These are phyloP conservation scores for Sminthurides bifidus DNA, from an alignment of 1,140 invertebrate genomes.

Conservation along the genomic window DNA sequence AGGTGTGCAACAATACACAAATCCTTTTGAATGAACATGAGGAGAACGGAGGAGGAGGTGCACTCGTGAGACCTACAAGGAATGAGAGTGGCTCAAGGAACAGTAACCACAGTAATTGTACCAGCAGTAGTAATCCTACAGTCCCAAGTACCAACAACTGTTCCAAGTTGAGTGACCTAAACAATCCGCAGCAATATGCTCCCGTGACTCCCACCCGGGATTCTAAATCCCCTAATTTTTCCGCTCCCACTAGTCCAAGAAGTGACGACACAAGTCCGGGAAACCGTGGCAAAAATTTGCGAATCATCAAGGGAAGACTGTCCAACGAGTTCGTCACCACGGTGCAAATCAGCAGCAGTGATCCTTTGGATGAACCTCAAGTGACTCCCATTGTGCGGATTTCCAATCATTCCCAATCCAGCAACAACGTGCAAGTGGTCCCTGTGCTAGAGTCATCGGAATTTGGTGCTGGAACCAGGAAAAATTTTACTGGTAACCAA, in stretches of 20 bases:
- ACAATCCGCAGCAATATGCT: background rate
- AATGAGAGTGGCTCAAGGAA: background rate
- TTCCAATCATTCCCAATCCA: background rate
- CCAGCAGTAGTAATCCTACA: too few relatives aligned
- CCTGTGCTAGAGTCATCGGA: background rate
- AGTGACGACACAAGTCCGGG: background rate
- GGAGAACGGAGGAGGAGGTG: background rate
- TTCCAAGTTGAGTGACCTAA: slow-evolving; percentile 6
- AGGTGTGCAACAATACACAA: too few relatives aligned
- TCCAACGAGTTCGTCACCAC: slow-evolving; percentile 8
- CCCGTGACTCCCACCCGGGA: background rate
- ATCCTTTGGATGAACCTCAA: background rate
- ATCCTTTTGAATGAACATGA: background rate
- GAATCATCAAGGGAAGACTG: background rate
- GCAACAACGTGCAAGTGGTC: background rate
- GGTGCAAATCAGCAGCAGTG: background rate
- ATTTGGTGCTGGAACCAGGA: background rate
- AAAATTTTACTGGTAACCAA: background rate
- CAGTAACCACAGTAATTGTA: background rate
- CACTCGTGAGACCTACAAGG: background rate
- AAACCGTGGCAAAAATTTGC: background rate
- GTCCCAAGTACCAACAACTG: too few relatives aligned
- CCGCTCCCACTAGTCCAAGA: background rate
- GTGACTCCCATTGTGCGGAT: slow-evolving; percentile 1
- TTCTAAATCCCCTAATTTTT: background rate